These are phyloP conservation scores for Strigamia maritima DNA, from an alignment of 2,888 invertebrate species.

Conservation along the genomic window DNA sequence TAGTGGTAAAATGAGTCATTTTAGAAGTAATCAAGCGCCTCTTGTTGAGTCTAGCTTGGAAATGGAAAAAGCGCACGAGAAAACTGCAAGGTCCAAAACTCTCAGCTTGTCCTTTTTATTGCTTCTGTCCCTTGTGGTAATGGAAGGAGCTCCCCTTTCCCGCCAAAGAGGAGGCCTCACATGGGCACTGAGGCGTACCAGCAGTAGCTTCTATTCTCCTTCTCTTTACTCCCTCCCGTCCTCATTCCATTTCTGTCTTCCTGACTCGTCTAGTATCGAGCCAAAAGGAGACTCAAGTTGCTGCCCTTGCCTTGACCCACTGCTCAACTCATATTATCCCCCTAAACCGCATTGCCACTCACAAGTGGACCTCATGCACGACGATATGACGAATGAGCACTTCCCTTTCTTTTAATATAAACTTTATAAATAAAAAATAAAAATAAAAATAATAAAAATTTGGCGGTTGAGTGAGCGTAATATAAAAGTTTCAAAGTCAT, in stretches of 20 bases:
- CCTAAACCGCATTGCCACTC: constrained; percentile 8
- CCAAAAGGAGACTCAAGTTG: constrained; percentile 29
- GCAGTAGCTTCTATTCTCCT: constrained; percentile 25
- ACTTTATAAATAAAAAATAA: too few relatives aligned
- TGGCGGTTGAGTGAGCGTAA: neutral
- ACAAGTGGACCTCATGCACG: neutral
- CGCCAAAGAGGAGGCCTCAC: constrained; percentile 25
- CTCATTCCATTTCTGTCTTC: constrained; percentile 31
- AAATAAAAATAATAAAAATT: neutral
- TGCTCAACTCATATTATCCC: constrained; percentile 26
- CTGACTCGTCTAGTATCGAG: constrained; percentile 29
- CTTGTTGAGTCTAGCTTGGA: constrained; percentile 12
- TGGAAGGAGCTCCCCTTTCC: constrained; percentile 20
- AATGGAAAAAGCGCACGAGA: constrained; percentile 12
- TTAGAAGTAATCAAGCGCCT: constrained; percentile 22
- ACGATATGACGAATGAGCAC: neutral
- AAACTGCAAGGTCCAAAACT: constrained; percentile 10
- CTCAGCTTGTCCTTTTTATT: constrained; percentile 34
- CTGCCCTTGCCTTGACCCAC: constrained; percentile 30
- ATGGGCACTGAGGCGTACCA: constrained; percentile 11
- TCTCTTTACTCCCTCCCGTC: neutral
- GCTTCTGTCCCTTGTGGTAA: constrained; percentile 32
- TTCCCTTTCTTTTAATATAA: neutral
- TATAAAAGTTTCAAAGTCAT: constrained; percentile 6
- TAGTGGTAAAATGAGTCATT: constrained; percentile 19